phyloP scores from a whole-genome alignment of 2,797 vertebrate genomes.

The Semotilus atromaculatus region DNA sequence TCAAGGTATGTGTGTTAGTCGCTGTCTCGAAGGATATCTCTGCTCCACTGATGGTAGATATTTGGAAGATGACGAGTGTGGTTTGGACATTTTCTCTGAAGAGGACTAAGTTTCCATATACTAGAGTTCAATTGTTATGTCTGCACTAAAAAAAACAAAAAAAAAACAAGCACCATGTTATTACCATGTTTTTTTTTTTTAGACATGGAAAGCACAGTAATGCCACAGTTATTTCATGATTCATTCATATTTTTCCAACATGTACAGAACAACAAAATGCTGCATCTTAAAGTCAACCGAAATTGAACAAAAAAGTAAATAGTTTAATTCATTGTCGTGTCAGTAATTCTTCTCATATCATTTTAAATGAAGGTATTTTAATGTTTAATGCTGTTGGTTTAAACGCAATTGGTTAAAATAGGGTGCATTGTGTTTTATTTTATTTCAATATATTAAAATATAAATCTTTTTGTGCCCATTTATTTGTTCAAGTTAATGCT shows the following conservation, averaged over 20 bases:
- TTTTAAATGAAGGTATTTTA: too few relatives aligned
- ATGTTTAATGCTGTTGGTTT: too few relatives aligned
- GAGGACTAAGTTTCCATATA: not conserved
- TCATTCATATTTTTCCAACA: not conserved
- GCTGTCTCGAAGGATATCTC: conserved; percentile 44
- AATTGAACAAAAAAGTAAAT: too few relatives aligned
- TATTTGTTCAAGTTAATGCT: not conserved
- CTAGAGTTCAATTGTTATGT: conserved; percentile 18
- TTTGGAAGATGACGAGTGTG: conserved; percentile 19
- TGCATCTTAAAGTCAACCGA: not conserved
- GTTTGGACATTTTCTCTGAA: conserved; percentile 1
- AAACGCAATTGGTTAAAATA: not conserved
- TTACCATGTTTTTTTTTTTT: not conserved
- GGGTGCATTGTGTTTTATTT: not conserved
- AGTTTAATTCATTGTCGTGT: too few relatives aligned
- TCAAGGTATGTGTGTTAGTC: conserved; percentile 42
- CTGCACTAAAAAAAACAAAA: not conserved
- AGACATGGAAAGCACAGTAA: not conserved
- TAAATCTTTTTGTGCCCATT: not conserved
- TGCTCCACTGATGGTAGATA: conserved; percentile 51
- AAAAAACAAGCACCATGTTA: not conserved
- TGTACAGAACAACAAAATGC: not conserved
- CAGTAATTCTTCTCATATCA: not conserved
- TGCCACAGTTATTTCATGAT: not conserved
- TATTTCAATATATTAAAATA: not conserved